Base-by-base conservation (phyloP, 2,113 vertebrate species). In the Lipotes vexillifer region DNA sequence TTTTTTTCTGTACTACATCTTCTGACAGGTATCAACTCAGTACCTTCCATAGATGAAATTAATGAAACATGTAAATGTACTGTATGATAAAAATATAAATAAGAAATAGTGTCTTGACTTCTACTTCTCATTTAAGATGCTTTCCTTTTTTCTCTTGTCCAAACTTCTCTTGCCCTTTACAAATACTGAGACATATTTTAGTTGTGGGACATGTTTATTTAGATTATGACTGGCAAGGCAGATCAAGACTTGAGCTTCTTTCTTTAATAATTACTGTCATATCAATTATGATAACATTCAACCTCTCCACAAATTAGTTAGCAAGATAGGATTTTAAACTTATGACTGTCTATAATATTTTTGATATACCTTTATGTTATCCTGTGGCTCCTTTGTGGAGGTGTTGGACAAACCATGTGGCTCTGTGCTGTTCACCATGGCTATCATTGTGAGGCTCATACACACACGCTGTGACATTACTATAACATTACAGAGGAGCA, bases 401-500 rank as follows among this genome's bases (percentile, higher is more conserved):
- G 13, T 4, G 6, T 97, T 97, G 31, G 72, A 29, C 3, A 1
- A 12, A 25, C 41, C 55, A 0, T 0, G n/a, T 55, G 65, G 14
- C 1, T 65, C 18, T 0, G 97, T 91, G 7, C 12, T 27, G 61
- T 97, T 97, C 71, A 97, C 96, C 96, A 97, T 97, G 36, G n/a
- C 77, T 15, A 97, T 78, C 82, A 97, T 91, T 0, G 96, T 93
- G 93, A 97, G 97, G 61, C 36, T 97, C 59, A 97, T 63, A 36
- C 96, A 95, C 0, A 2, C 1, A 0, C 20, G 33, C 46, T 97
- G 96, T 1, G 87, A 85, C 0, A 21, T 13, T 3, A 33, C 0
- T 1, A 20, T 0, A 1, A 81, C 17, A 1, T 97, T 97, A 20
- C 93, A 97, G 80, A 41, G 31, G n/a, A 78, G 93, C 25, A 95